Percentiles rank a stretch among this genome's conserved stretches.
Evolutionary conservation across 2,888 invertebrate genomes (phyloP).

Genomic region (Corythucha ciliata): DNA sequence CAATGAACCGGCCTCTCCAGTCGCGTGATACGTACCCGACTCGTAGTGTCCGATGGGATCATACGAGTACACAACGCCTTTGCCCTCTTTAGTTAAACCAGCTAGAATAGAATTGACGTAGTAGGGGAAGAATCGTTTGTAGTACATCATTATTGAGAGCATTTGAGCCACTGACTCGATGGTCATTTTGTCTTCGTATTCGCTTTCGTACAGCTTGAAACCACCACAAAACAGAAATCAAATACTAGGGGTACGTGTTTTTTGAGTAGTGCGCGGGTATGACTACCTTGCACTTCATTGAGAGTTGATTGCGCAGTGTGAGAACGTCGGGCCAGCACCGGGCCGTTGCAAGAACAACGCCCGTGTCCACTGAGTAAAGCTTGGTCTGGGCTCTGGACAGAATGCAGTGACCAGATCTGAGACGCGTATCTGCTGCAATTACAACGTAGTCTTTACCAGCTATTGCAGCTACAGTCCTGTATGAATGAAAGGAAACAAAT

Average conservation of each 20-base stretch:
- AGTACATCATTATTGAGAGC: conserved; percentile 90
- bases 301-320: conserved; percentile 72
- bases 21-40: conserved; percentile 70
- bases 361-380: conserved; percentile 67
- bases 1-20: conserved; percentile 81
- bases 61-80: conserved; percentile 90
- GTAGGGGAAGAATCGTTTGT: conserved; percentile 96
- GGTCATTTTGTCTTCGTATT: conserved; percentile 85
- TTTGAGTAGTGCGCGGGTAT: no score
- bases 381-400: conserved; percentile 83
- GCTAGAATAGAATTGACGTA: conserved; percentile 92
- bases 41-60: conserved; percentile 97
- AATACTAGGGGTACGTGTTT: no score
- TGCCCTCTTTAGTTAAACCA: conserved; percentile 85
- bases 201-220: conserved; percentile 78
- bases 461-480: conserved; percentile 86
- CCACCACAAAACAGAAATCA: no score
- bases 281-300: conserved; percentile 70
- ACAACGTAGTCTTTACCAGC: conserved; percentile 92
- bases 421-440: conserved; percentile 89
- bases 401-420: conserved; percentile 84
- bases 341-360: conserved; percentile 83
- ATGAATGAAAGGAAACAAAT: no score
- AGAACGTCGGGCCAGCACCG: conserved; percentile 98
- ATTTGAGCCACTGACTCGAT: conserved; percentile 91